phyloP scores from a whole-genome alignment of 1,140 invertebrate genomes.

The Drosophila ambigua region DNA sequence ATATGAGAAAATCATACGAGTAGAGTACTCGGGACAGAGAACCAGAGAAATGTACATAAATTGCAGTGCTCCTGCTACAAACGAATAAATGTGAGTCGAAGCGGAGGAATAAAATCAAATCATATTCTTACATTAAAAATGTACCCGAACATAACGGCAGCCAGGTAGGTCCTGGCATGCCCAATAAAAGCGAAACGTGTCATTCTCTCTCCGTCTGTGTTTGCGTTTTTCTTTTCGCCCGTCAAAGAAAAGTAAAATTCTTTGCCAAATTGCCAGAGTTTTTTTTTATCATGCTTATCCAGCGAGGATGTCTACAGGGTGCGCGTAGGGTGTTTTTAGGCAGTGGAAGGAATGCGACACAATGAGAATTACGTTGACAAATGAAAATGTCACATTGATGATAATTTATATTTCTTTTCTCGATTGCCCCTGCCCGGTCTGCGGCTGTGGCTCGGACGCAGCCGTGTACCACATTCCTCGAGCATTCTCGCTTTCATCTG shows the following conservation, averaged over 20 bases:
- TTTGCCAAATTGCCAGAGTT: conserved; percentile 60
- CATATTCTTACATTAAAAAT: conserved; percentile 65
- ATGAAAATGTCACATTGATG: conserved; percentile 81
- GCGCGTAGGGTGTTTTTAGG: conserved; percentile 65
- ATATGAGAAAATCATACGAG: conserved; percentile 39
- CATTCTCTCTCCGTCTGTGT: conserved; percentile 22
- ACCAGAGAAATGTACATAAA: conserved; percentile 51
- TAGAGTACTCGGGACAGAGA: conserved; percentile 17
- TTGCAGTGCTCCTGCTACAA: conserved; percentile 53
- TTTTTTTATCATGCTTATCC: conserved; percentile 46
- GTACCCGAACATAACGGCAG: conserved; percentile 59
- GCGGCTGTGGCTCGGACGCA: conserved; percentile 18
- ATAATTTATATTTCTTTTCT: conserved; percentile 80
- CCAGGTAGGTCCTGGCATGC: conserved; percentile 35
- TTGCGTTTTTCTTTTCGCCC: conserved; percentile 2
- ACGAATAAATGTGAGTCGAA: conserved; percentile 56
- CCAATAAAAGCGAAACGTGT: conserved; percentile 60
- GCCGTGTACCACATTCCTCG: conserved; percentile 40
- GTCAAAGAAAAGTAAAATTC: conserved; percentile 69
- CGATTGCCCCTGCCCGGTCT: conserved; percentile 42
- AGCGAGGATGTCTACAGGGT: conserved; percentile 47
- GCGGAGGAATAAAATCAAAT: conserved; percentile 68
- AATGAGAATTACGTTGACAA: conserved; percentile 77
- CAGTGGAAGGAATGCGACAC: conserved; percentile 66
- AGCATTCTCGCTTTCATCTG: conserved; percentile 68